Percentiles rank a stretch among this genome's conserved stretches.
Evolutionary conservation across 2,888 invertebrate species (phyloP).

Genomic region (Leptinotarsa haldemani): DNA sequence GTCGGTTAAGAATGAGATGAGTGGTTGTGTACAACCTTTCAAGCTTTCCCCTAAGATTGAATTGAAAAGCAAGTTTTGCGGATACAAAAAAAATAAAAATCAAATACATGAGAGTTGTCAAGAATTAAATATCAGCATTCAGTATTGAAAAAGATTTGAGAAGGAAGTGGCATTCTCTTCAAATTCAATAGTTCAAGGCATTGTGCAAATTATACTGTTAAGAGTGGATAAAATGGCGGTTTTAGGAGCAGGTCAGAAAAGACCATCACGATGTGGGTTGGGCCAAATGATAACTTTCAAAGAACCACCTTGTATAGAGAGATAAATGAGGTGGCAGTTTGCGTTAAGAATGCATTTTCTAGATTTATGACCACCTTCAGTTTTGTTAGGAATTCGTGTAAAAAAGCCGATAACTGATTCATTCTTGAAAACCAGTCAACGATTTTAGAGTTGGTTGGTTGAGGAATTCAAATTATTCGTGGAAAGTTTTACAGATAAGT

Average conservation of each 20-base stretch:
- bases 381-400: background rate
- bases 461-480: too few relatives aligned
- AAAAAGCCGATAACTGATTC: background rate
- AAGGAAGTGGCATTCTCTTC: background rate
- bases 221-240: background rate
- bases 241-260: background rate
- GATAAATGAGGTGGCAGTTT: conserved; percentile 6
- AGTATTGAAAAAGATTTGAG: background rate
- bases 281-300: background rate
- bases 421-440: background rate
- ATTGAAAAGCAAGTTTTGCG: too few relatives aligned
- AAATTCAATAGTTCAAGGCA: background rate
- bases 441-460: too few relatives aligned
- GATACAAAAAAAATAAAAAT: too few relatives aligned
- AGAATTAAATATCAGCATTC: too few relatives aligned
- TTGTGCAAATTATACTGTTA: background rate
- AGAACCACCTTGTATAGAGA: background rate
- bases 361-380: background rate
- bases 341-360: background rate
- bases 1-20: too few relatives aligned
- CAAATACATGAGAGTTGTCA: too few relatives aligned
- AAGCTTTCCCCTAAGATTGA: too few relatives aligned
- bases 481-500: background rate
- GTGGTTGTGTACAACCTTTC: too few relatives aligned
- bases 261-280: conserved; percentile 8